phyloP scores from a whole-genome alignment of 2,888 invertebrate species.

The Caradrina kadenii region DNA sequence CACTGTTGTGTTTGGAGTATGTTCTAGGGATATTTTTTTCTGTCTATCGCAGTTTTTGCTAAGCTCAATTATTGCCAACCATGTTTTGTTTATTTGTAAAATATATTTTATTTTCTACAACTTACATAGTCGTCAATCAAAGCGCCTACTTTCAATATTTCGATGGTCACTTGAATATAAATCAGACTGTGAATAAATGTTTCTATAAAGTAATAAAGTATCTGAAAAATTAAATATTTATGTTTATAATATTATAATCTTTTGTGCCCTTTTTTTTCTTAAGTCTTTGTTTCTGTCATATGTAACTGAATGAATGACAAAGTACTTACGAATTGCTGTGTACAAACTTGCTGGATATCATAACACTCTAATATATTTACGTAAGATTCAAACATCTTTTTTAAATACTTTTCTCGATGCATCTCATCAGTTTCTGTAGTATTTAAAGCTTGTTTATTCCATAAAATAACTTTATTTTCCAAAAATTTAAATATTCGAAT shows the following conservation, averaged over 20 bases:
- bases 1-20: too few species aligned
- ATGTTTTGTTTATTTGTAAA: too few species aligned
- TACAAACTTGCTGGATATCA: constrained; percentile 8
- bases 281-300: too few species aligned
- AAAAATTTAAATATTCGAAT: constrained; percentile 19
- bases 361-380: constrained; percentile 23
- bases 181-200: constrained; percentile 14
- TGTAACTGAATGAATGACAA: neutral
- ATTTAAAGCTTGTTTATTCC: constrained; percentile 12
- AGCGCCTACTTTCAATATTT: constrained; percentile 13
- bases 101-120: neutral
- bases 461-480: constrained; percentile 19
- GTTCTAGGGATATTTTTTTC: too few species aligned
- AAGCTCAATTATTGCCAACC: too few species aligned
- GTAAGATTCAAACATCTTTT: constrained; percentile 10
- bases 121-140: constrained; percentile 8
- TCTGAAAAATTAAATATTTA: constrained; percentile 3
- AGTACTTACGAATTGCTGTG: constrained; percentile 17
- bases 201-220: constrained; percentile 17
- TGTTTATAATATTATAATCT: too few species aligned
- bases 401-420: neutral
- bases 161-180: constrained; percentile 23
- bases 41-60: too few species aligned
- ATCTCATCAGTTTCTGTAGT: neutral
- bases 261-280: neutral